These are phyloP conservation scores for Arvicanthis niloticus DNA, from an alignment of 2,113 vertebrate genomes.

Conservation along the genomic window DNA sequence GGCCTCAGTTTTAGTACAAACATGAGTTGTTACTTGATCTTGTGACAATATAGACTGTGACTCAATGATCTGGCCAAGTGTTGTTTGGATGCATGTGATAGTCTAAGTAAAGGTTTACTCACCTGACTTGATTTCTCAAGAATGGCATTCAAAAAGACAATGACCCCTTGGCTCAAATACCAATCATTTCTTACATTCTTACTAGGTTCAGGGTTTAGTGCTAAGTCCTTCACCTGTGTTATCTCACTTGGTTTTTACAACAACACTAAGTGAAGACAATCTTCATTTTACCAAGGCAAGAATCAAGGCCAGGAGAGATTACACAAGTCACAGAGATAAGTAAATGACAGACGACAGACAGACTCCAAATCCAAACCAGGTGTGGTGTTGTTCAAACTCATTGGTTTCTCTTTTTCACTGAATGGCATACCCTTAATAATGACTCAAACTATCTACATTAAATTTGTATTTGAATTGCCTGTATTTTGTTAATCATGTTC, in stretches of 20 bases:
- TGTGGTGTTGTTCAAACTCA: neutral
- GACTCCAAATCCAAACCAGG: neutral
- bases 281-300: slow-evolving; percentile 48
- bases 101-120: neutral
- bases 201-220: neutral
- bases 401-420: neutral
- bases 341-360: neutral
- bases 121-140: neutral
- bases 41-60: neutral
- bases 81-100: neutral
- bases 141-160: slow-evolving; percentile 2
- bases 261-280: neutral
- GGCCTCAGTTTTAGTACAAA: neutral
- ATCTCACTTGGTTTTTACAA: neutral
- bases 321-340: neutral
- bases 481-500: neutral
- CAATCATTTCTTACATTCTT: neutral
- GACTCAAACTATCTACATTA: neutral
- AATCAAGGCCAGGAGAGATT: neutral
- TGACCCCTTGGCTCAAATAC: neutral
- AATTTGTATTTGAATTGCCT: slow-evolving; percentile 42
- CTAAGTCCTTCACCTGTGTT: neutral
- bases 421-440: neutral
- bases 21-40: neutral
- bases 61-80: neutral